Base-by-base conservation (phyloP, 2,113 vertebrate species). In the Hemicordylus capensis region DNA sequence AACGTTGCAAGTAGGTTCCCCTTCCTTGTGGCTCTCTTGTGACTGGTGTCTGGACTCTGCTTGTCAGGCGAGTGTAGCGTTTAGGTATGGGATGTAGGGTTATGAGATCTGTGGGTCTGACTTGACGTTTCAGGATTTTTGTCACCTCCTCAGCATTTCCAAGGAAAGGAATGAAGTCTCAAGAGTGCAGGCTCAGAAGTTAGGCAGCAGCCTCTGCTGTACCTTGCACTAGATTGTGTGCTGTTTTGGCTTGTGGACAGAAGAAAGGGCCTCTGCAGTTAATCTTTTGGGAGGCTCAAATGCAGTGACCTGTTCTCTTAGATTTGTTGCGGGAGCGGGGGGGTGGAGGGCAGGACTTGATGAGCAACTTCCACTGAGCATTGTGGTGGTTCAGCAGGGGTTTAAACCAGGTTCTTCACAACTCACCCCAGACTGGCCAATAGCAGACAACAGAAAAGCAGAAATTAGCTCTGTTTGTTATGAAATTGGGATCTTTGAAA, bases 1-100 rank as follows among this genome's bases (percentile, higher is more conserved):
- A 99, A 89, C 97, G 98, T 90, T 99, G 98, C 99, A 99, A 99
- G 99, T 99, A 97, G 14, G 98, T 88, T 2, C 3, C 39, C 51
- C 56, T 74, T 76, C 15, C 1, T 12, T 3, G 89, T 82, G 61
- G n/a, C 66, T 0, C 0, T 58, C 0, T 0, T 39, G 63, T 31
- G 74, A 15, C 39, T 0, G 0, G 19, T 64, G 42, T 83, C 59
- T 20, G n/a, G 69, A 42, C 34, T 4, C n/a, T 39, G 6, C 6
- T 11, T 37, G 26, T 34, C 22, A 8, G 22, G 22, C 63, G 4
- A 12, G 59, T 26, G 22, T 31, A n/a, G 56, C 42, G 0, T n/a
- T 0, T 0, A 0, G 12, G 51, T 24, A 48, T 20, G 1, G n/a
- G n/a, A n/a, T n/a, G n/a, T n/a, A n/a, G n/a, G n/a, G n/a, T n/a